Base-by-base conservation (phyloP, 2,888 invertebrate species). In the Acleris holmiana region DNA sequence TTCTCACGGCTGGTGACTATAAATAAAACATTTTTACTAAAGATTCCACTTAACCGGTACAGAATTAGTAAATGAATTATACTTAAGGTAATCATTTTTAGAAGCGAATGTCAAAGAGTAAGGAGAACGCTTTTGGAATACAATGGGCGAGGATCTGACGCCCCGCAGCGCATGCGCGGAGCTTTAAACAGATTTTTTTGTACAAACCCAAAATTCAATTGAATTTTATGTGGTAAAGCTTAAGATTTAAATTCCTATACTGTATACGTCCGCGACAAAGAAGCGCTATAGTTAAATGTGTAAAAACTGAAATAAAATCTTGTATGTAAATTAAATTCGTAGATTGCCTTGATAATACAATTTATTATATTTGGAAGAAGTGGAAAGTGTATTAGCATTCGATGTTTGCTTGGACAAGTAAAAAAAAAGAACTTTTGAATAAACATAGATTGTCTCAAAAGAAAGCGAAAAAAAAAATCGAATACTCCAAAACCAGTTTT, bases 281-380 rank as follows among this genome's bases (percentile, higher is more conserved):
- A 60, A 56, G 54, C 21, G 40, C n/a, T 29, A 76, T 76, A 81
- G 84, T 83, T 86, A 47, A 88, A 88, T 80, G 76, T 85, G 76
- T 86, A 84, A 88, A 85, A 86, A 83, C 74, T 81, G 79, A 78
- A 86, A 89, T 89, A 86, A 88, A 88, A 88, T 83, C 80, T 25
- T 84, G 82, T 86, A 89, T 85, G 86, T 88, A 90, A 91, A 90
- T 91, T 87, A 82, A 88, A 89, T 88, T 86, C 86, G 82, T 89
- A 81, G 83, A 83, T 79, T 78, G 78, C 79, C 72, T 76, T 71
- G 72, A 76, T 75, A 77, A 77, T 78, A 81, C 81, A 80, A 78
- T 77, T 77, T 79, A 76, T 77, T 29, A 77, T 71, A 78, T 71
- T 56, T 51, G 17, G 35, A 64, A 61, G 50, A 17, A 29, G 6